Evolutionary conservation across 2,113 vertebrate genomes (phyloP), one percentile per base, ranked within the genome.

Genomic region (Muntiacus muntjak): DNA sequence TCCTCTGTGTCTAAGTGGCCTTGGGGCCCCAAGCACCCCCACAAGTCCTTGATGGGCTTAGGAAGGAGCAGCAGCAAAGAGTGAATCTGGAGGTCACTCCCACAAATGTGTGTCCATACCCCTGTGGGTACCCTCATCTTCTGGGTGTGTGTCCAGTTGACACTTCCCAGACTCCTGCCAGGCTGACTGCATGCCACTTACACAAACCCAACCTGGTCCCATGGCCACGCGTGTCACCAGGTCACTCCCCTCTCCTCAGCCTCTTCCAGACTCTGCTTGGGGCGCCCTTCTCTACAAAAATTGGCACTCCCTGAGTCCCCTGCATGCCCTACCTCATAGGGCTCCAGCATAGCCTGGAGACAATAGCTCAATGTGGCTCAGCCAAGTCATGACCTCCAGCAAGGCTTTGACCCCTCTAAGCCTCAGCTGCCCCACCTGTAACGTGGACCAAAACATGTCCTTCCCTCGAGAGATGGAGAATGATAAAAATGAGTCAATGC

Each of bases 151-250:
- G 43, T 33, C 78, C 82, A 40, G 67, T 16, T 14, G 90, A 30
- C 52, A 40, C 40, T 40, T 7, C 23, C 9, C 7, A 60, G 26
- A 43, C 21, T 60, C 54, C 82, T 28, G 55, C 71, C 58, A 50
- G 67, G 64, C n/a, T 54, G 91, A 45, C 28, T 28, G 60, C 26
- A 4, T 1, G 10, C 50, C 79, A 26, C 62, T 23, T 1, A 12
- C 21, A 30, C 74, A 25, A 15, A 30, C 12, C 85, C 50, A 40
- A 62, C 64, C 43, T 7, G 6, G 47, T 7, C 54, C 25, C 45
- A 17, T 0, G 64, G 54, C 52, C 57, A 40, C 57, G 17, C 0
- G 0, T 12, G 2, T 64, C 36, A 33, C 55, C 26, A 81, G n/a
- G 55, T 23, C 1, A 12, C 40, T n/a, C 30, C 28, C 19, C 40